A percentile compares a stretch with the other conserved stretches of the same genome.
These are phyloP conservation scores for Platalea minor DNA, from an alignment of 2,797 vertebrate genomes.

Conservation along the genomic window DNA sequence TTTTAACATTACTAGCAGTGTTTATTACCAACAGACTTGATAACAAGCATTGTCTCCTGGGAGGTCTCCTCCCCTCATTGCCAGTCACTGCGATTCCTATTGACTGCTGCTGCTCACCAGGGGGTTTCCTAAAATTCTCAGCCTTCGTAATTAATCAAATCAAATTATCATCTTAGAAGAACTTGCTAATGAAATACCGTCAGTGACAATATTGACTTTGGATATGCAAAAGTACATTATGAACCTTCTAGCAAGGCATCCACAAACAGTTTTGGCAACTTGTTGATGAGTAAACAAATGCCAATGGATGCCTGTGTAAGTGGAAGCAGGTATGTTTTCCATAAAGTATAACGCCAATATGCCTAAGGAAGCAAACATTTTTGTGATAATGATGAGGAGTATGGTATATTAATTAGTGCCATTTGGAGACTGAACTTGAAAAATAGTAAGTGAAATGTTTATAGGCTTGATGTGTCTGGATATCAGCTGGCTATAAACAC, in stretches of 20 bases:
- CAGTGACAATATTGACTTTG: not conserved
- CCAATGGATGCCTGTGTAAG: not conserved
- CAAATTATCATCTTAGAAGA: constrained; percentile 22
- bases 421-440: not conserved
- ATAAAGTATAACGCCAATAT: not conserved
- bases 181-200: constrained; percentile 22
- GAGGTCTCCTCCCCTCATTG: not conserved
- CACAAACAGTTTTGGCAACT: not conserved
- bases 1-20: not conserved
- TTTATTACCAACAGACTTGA: not conserved
- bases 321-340: not conserved
- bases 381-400: not conserved
- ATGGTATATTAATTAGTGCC: not conserved
- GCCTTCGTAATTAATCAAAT: constrained; percentile 18
- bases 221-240: not conserved
- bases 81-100: not conserved
- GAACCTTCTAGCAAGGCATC: not conserved
- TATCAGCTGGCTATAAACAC: not conserved
- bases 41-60: not conserved
- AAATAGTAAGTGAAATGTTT: not conserved
- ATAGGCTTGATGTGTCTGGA: not conserved
- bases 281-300: not conserved
- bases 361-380: not conserved
- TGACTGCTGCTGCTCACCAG: not conserved
- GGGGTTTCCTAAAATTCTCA: constrained; percentile 9